phyloP scores from a whole-genome alignment of 2,888 invertebrate species.

The Xanthia togata region DNA sequence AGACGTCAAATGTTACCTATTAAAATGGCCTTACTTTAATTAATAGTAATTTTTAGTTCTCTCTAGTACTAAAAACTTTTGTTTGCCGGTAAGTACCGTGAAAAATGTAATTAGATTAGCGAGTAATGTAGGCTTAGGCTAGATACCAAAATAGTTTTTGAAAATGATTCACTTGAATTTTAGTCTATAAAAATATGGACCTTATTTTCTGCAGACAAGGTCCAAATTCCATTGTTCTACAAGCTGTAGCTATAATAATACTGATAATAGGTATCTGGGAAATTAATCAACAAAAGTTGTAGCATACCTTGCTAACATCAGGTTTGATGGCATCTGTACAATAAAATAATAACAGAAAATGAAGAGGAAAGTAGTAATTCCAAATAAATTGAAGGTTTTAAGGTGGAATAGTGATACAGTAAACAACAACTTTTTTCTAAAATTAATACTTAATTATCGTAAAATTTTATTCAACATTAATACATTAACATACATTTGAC shows the following conservation, averaged over 20 bases:
- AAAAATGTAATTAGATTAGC: too few species aligned
- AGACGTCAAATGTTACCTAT: too few species aligned
- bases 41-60: too few species aligned
- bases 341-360: neutral
- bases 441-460: conserved; percentile 56
- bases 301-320: neutral
- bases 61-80: neutral
- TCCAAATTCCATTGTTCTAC: neutral
- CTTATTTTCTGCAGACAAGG: neutral
- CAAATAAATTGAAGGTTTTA: neutral
- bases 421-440: conserved; percentile 37
- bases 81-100: too few species aligned
- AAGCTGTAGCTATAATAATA: neutral
- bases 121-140: neutral
- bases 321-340: neutral
- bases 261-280: neutral
- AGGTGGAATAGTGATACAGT: neutral
- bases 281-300: neutral
- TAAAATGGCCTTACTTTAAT: too few species aligned
- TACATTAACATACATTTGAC: conserved; percentile 76
- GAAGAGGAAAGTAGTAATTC: neutral
- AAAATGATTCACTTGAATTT: neutral
- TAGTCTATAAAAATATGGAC: neutral
- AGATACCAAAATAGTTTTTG: neutral
- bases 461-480: conserved; percentile 82